Conservation (phyloP, 2,888 invertebrate species). For the Microctonus hyperodae region DNA sequence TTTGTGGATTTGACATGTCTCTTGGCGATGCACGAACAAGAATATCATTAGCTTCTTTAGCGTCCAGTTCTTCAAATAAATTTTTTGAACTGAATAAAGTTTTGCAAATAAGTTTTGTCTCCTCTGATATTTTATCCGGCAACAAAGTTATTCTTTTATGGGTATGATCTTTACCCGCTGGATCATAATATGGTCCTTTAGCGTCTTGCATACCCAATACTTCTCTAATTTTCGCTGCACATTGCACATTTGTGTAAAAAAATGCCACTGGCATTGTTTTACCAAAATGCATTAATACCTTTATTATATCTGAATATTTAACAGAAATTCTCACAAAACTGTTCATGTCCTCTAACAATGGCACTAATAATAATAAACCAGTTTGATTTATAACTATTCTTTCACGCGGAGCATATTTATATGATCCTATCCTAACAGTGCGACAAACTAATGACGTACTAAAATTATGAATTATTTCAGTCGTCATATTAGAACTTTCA, state of each 20-base stretch:
- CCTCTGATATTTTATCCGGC: slow-evolving; percentile 74
- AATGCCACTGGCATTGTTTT: slow-evolving; percentile 81
- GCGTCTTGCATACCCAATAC: slow-evolving; percentile 74
- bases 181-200: slow-evolving; percentile 65
- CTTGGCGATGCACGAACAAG: slow-evolving; percentile 77
- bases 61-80: slow-evolving; percentile 73
- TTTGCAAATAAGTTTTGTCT: slow-evolving; percentile 72
- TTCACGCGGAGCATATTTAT: slow-evolving; percentile 78
- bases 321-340: slow-evolving; percentile 70
- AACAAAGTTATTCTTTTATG: slow-evolving; percentile 79
- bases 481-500: slow-evolving; percentile 14
- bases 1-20: slow-evolving; percentile 58
- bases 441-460: slow-evolving; percentile 72
- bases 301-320: slow-evolving; percentile 74
- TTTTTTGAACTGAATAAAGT: slow-evolving; percentile 67
- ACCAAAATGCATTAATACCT: slow-evolving; percentile 80
- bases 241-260: slow-evolving; percentile 75
- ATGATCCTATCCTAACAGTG: slow-evolving; percentile 85
- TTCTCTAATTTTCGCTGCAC: slow-evolving; percentile 75
- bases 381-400: slow-evolving; percentile 68
- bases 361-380: slow-evolving; percentile 63
- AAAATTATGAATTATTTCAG: slow-evolving; percentile 22
- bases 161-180: slow-evolving; percentile 68
- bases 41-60: slow-evolving; percentile 82
- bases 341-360: slow-evolving; percentile 59